Percentiles rank a stretch among this genome's conserved stretches.
phyloP scores from a whole-genome alignment of 2,113 vertebrate species.

The Syngnathus typhle region DNA sequence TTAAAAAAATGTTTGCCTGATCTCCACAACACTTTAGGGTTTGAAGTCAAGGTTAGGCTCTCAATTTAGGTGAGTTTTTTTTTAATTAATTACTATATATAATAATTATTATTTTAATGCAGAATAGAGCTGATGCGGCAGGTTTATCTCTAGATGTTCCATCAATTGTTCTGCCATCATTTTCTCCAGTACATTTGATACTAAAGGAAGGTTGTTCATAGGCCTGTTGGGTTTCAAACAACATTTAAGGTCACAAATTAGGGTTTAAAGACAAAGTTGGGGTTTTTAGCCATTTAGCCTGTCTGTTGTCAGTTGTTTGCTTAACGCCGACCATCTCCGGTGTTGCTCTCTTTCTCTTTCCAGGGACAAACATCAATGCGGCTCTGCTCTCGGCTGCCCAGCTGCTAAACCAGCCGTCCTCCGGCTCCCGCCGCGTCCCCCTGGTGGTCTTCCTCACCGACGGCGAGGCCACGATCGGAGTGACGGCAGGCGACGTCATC shows the following conservation, averaged over 20 bases:
- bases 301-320: neutral
- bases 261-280: too few relatives aligned
- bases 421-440: constrained; percentile 59
- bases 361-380: constrained; percentile 82
- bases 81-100: too few relatives aligned
- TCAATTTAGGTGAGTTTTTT: neutral
- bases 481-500: constrained; percentile 68
- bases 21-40: neutral
- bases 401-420: constrained; percentile 63
- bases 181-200: too few relatives aligned
- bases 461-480: constrained; percentile 77
- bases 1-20: neutral
- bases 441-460: constrained; percentile 81
- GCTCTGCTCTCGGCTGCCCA: constrained; percentile 76
- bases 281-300: neutral
- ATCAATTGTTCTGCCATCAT: too few relatives aligned
- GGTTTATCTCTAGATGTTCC: too few relatives aligned
- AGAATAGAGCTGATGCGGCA: too few relatives aligned
- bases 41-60: neutral
- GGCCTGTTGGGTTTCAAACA: neutral
- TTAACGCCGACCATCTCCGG: neutral
- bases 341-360: constrained; percentile 10
- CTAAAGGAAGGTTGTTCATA: too few relatives aligned
- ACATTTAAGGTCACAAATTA: neutral
- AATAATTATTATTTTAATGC: too few relatives aligned